phyloP scores from a whole-genome alignment of 2,113 vertebrate species.

The Dasyornis broadbenti region DNA sequence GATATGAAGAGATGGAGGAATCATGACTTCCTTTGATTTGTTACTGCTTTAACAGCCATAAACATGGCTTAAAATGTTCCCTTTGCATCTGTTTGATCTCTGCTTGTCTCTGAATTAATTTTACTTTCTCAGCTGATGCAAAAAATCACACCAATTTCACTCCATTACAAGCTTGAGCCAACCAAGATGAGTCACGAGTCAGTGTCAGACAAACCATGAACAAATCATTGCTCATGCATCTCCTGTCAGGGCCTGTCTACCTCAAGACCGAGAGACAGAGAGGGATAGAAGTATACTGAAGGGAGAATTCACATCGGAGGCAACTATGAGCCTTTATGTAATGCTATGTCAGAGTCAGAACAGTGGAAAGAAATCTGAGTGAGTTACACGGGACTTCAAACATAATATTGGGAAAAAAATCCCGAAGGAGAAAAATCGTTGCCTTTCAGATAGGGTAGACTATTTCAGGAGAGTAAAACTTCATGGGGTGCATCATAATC shows the following conservation, averaged over 20 bases:
- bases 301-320: background rate
- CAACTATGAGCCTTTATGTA: background rate
- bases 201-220: background rate
- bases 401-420: background rate
- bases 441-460: background rate
- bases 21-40: background rate
- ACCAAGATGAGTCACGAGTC: background rate
- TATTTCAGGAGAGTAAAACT: background rate
- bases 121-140: background rate
- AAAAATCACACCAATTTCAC: background rate
- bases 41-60: background rate
- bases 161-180: background rate
- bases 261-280: background rate
- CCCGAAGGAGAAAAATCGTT: background rate
- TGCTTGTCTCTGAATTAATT: background rate
- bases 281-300: background rate
- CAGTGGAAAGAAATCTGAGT: background rate
- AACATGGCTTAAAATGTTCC: background rate
- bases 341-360: background rate
- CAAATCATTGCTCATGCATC: background rate
- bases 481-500: background rate
- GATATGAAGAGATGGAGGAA: background rate
- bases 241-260: background rate
- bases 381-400: background rate
- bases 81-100: background rate